Evolutionary conservation across 2,113 vertebrate species (phyloP).

Genomic region (Gnathonemus echidnorhynchus): DNA sequence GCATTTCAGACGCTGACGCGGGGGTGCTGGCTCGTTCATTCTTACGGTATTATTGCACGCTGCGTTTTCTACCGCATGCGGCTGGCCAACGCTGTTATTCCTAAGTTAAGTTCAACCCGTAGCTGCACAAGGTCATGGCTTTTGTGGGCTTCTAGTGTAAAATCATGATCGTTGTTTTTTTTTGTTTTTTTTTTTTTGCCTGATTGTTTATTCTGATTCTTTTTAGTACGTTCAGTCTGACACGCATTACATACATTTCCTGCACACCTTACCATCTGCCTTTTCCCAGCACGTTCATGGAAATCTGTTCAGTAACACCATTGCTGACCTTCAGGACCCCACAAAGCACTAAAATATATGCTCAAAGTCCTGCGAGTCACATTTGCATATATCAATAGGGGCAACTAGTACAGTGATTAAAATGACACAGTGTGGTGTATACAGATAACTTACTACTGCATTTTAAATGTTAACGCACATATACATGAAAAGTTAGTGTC

Average conservation of each 20-base stretch:
- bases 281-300: neutral
- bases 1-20: neutral
- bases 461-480: neutral
- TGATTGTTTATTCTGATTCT: neutral
- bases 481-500: neutral
- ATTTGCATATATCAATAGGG: neutral
- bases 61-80: neutral
- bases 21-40: neutral
- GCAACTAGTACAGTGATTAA: neutral
- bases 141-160: neutral
- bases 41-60: neutral
- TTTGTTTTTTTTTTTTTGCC: neutral
- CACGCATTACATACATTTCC: neutral
- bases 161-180: neutral
- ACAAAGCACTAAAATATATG: neutral
- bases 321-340: neutral
- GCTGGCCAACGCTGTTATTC: neutral
- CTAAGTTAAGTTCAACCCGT: neutral
- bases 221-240: neutral
- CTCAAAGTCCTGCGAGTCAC: neutral
- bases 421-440: neutral
- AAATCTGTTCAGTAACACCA: neutral
- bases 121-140: neutral
- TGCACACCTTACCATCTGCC: neutral
- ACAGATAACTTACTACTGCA: neutral